These are phyloP conservation scores for Chionis minor DNA, from an alignment of 2,113 vertebrate genomes.

Conservation along the genomic window DNA sequence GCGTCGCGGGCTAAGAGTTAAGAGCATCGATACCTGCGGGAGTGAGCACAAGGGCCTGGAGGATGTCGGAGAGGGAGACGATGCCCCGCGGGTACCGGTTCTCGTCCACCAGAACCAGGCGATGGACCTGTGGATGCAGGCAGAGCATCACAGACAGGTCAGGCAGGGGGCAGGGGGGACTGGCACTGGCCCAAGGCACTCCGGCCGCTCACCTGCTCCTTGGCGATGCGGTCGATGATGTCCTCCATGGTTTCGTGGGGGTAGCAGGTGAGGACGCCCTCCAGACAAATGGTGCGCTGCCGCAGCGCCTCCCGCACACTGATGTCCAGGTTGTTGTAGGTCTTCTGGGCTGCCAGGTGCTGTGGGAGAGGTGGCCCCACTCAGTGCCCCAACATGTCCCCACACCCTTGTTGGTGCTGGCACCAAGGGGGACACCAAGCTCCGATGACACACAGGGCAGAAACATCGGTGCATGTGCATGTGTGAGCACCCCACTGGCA, in stretches of 20 bases:
- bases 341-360: slow-evolving; percentile 92
- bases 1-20: slow-evolving; percentile 73
- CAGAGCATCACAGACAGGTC: neutral
- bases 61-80: slow-evolving; percentile 94
- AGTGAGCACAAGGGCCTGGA: slow-evolving; percentile 93
- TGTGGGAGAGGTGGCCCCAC: neutral
- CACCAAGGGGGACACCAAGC: neutral
- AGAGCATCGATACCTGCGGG: slow-evolving; percentile 93
- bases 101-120: slow-evolving; percentile 92
- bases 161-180: fast-evolving
- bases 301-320: slow-evolving; percentile 82
- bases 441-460: neutral
- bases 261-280: slow-evolving; percentile 91
- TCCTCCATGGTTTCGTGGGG: slow-evolving; percentile 85
- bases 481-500: neutral
- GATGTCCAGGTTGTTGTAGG: slow-evolving; percentile 91
- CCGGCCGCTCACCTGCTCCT: slow-evolving; percentile 78
- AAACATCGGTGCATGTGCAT: fast-evolving
- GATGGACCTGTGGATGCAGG: slow-evolving; percentile 85
- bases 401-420: neutral
- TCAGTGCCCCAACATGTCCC: neutral
- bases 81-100: slow-evolving; percentile 84
- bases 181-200: fast-evolving
- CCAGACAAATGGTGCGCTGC: slow-evolving; percentile 78
- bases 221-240: slow-evolving; percentile 85